Base-by-base conservation (phyloP, 1,140 invertebrate species). In the Bombus balteatus region DNA sequence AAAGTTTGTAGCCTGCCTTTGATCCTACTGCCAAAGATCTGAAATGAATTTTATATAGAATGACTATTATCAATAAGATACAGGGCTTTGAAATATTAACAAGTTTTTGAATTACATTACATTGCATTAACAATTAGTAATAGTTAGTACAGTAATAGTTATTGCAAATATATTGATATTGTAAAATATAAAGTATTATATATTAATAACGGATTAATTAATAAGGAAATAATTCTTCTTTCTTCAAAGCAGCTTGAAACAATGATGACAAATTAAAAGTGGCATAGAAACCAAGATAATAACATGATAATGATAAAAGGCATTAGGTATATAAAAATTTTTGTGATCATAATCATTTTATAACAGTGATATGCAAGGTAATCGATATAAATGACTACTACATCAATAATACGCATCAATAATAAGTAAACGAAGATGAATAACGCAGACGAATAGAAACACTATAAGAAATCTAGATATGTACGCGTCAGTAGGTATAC, bases 21-120 rank as follows among this genome's bases (percentile, higher is more conserved):
- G 97, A 98, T 89, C 98, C 98, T 92, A 99, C 98, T 87, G 98
- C 97, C 92, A 99, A 95, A 22, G 98, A 99, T 93, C 98, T 99
- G 93, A 85, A 96, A 95, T 9, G 1, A 84, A 84, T 72, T 43
- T 37, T 13, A 77, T 43, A 41, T 6, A 28, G 70, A 41, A 32
- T 32, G 22, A 41, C 4, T 47, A 66, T 39, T 47, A 28, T 43
- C 13, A 34, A 25, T 25, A 41, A 71, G 18, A 32, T 15, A 37
- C 13, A 70, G 6, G 70, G 25, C 18, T 59, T 34, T 25, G 71
- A n/a, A 53, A 13, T 22, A 57, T 18, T 25, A 59, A 75, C 13
- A 53, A 53, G 13, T 59, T 22, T 41, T 18, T 37, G 39, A 47
- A 70, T 34, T 37, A 28, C 9, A 43, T 77, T 34, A 65, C 57